Evolutionary conservation across 2,888 invertebrate genomes (phyloP).

Genomic region (Agrilus mali): DNA sequence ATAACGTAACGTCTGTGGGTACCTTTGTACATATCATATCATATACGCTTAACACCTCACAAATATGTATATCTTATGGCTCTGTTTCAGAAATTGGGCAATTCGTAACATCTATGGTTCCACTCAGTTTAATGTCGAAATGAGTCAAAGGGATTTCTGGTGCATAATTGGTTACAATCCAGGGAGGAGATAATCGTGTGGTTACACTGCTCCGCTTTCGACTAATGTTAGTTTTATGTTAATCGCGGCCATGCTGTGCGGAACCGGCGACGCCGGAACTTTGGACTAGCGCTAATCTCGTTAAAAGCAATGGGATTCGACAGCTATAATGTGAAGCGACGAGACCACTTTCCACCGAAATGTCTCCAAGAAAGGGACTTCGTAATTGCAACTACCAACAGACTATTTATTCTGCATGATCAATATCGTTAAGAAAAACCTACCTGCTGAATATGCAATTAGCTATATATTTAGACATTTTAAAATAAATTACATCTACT

Average conservation of each 20-base stretch:
- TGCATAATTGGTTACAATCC: constrained; percentile 24
- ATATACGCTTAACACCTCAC: too few species aligned
- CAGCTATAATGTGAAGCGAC: constrained; percentile 15
- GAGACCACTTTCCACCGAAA: constrained; percentile 5
- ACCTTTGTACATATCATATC: too few species aligned
- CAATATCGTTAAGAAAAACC: not conserved
- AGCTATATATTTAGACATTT: too few species aligned
- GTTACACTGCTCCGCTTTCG: constrained; percentile 20
- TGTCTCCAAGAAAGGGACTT: constrained; percentile 5
- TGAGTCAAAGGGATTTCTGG: constrained; percentile 3
- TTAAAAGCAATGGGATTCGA: constrained; percentile 19
- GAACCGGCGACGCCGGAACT: constrained; percentile 7
- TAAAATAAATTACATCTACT: too few species aligned
- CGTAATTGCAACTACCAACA: constrained; percentile 6
- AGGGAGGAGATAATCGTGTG: constrained; percentile 22
- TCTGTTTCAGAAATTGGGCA: too few species aligned
- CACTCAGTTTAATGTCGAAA: not conserved
- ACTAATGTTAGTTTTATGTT: constrained; percentile 29
- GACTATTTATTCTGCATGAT: not conserved
- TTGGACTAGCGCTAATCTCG: constrained; percentile 22
- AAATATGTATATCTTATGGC: too few species aligned
- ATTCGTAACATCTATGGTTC: too few species aligned
- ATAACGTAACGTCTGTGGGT: too few species aligned
- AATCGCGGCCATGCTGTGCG: constrained; percentile 22
- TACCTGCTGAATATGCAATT: too few species aligned